A percentile compares a stretch with the other conserved stretches of the same genome.
These are phyloP conservation scores for Rutilus rutilus DNA, from an alignment of 2,113 vertebrate genomes.

Conservation along the genomic window DNA sequence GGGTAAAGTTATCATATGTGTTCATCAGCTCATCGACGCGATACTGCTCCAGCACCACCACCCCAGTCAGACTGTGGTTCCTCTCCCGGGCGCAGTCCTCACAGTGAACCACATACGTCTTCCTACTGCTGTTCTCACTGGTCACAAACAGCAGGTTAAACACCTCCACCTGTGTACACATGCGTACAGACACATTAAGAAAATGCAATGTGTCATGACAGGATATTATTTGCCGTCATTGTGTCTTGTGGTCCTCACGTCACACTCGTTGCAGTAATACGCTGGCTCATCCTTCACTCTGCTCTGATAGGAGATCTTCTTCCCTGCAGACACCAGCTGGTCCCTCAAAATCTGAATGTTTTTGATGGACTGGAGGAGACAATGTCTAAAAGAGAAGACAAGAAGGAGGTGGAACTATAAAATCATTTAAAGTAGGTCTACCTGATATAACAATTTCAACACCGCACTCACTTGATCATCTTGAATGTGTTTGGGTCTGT, in stretches of 20 bases:
- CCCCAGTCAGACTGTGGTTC: conserved; percentile 74
- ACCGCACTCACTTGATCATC: conserved; percentile 86
- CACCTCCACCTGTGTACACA: conserved; percentile 84
- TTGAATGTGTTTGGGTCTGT: conserved; percentile 83
- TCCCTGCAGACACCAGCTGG: conserved; percentile 82
- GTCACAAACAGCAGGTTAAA: conserved; percentile 91
- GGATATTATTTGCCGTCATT: neutral
- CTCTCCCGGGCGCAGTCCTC: conserved; percentile 85
- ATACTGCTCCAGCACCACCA: conserved; percentile 92
- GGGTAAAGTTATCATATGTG: conserved; percentile 85
- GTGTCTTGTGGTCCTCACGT: conserved; percentile 74
- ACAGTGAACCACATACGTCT: conserved; percentile 91
- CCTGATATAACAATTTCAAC: neutral
- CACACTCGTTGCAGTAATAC: conserved; percentile 94
- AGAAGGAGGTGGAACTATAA: neutral
- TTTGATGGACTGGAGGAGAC: conserved; percentile 90
- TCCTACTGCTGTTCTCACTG: conserved; percentile 85
- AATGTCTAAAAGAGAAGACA: conserved; percentile 75
- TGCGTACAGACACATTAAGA: conserved; percentile 1
- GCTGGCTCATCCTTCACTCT: conserved; percentile 90
- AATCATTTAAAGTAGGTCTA: neutral
- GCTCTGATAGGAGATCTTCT: conserved; percentile 90
- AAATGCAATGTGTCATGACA: neutral
- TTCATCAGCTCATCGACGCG: conserved; percentile 86
- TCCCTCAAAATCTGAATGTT: conserved; percentile 88